phyloP scores from a whole-genome alignment of 2,888 invertebrate species.

The Melinopterus prodromus region DNA sequence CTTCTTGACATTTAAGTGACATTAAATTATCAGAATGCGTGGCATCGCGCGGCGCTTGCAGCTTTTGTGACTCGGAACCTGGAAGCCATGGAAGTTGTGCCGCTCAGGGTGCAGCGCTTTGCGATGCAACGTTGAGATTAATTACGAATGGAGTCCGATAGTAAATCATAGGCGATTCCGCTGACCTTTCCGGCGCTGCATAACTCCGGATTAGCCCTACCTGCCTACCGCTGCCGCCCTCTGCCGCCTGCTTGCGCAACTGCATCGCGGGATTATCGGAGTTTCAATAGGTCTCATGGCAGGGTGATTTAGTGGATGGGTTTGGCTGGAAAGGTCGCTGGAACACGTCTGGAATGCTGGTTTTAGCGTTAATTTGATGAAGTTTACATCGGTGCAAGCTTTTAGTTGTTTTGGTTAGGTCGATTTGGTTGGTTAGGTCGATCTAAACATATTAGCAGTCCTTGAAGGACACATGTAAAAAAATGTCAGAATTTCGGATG shows the following conservation, averaged over 20 bases:
- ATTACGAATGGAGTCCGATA: conserved; percentile 16
- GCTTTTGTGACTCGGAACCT: background rate
- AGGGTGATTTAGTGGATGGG: background rate
- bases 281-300: background rate
- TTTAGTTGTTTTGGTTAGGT: too few species aligned
- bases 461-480: too few species aligned
- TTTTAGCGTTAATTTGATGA: too few species aligned
- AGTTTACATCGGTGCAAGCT: too few species aligned
- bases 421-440: too few species aligned
- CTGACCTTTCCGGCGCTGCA: conserved; percentile 19
- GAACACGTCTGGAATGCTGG: too few species aligned
- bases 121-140: conserved; percentile 14
- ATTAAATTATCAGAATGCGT: conserved; percentile 40
- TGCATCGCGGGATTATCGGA: background rate
- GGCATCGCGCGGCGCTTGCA: conserved; percentile 8
- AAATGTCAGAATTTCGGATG: too few species aligned
- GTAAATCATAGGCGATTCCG: conserved; percentile 21
- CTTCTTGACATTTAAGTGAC: conserved; percentile 40
- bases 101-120: conserved; percentile 28
- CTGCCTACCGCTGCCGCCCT: background rate
- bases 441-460: too few species aligned
- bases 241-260: background rate
- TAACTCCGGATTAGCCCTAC: background rate
- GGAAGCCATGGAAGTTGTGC: background rate
- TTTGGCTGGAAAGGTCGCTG: background rate